Conservation (phyloP, 2,888 invertebrate genomes). For the Timema podura region DNA sequence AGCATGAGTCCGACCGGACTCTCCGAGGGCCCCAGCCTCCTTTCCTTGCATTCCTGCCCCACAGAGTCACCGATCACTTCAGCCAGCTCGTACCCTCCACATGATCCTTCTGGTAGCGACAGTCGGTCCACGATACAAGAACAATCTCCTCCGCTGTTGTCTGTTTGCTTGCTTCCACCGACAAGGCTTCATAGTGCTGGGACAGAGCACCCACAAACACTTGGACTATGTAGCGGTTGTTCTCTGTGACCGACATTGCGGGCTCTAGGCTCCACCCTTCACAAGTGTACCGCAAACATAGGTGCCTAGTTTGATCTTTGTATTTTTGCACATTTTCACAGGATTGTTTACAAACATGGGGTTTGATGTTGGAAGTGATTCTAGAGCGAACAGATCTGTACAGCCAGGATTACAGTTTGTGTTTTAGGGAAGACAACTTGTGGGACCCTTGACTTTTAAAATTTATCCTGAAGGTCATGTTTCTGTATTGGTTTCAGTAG, state of each 20-base stretch:
- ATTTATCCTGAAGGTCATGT: too few relatives aligned
- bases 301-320: too few relatives aligned
- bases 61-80: conserved; percentile 83
- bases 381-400: conserved; percentile 1
- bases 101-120: conserved; percentile 53
- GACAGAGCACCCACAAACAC: conserved; percentile 87
- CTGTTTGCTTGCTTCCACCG: conserved; percentile 87
- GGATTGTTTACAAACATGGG: background rate
- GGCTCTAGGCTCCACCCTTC: background rate
- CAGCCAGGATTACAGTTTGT: background rate
- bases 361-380: background rate
- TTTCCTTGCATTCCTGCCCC: conserved; percentile 88
- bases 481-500: too few relatives aligned
- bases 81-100: conserved; percentile 73
- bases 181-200: conserved; percentile 82
- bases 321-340: conserved; percentile 6
- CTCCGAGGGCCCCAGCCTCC: conserved; percentile 75
- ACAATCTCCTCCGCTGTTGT: conserved; percentile 90
- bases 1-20: conserved; percentile 80
- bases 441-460: too few relatives aligned
- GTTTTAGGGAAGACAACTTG: too few relatives aligned
- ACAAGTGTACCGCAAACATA: too few relatives aligned
- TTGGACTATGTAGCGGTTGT: conserved; percentile 69
- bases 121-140: conserved; percentile 78
- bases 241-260: conserved; percentile 43